Conservation (phyloP, 1,140 invertebrate genomes). For the Hylyphantes graminicola region DNA sequence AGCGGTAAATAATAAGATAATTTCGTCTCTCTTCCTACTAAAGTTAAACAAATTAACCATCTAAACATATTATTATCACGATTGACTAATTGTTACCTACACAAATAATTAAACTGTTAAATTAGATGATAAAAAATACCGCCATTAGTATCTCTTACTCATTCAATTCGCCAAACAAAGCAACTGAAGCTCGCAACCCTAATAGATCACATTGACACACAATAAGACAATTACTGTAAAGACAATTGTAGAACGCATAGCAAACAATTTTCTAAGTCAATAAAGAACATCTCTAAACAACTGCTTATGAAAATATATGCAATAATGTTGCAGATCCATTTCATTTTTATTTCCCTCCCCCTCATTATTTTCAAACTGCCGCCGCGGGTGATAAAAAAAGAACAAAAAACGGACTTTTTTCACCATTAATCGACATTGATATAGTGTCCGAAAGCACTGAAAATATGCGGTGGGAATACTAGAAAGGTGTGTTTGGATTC, state of each 20-base stretch:
- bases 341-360: constrained; percentile 20
- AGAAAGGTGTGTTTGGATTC: constrained; percentile 48
- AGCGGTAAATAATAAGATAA: too few relatives aligned
- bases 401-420: constrained; percentile 12
- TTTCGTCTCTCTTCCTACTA: too few relatives aligned
- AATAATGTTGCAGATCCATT: constrained; percentile 51
- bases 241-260: background rate
- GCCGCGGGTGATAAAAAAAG: constrained; percentile 10
- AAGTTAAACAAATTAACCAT: too few relatives aligned
- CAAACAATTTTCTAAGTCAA: constrained; percentile 12
- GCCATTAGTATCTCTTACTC: too few relatives aligned
- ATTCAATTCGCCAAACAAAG: too few relatives aligned
- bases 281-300: constrained; percentile 25
- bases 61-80: too few relatives aligned
- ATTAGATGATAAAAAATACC: too few relatives aligned
- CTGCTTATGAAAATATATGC: constrained; percentile 52
- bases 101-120: too few relatives aligned
- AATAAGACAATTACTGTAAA: constrained; percentile 19
- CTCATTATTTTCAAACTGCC: constrained; percentile 39
- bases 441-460: constrained; percentile 29
- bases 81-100: too few relatives aligned
- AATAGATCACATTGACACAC: too few relatives aligned
- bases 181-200: too few relatives aligned
- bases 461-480: constrained; percentile 44
- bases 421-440: constrained; percentile 53